Evolutionary conservation across 2,113 vertebrate genomes (phyloP).

Genomic region (Panthera uncia): DNA sequence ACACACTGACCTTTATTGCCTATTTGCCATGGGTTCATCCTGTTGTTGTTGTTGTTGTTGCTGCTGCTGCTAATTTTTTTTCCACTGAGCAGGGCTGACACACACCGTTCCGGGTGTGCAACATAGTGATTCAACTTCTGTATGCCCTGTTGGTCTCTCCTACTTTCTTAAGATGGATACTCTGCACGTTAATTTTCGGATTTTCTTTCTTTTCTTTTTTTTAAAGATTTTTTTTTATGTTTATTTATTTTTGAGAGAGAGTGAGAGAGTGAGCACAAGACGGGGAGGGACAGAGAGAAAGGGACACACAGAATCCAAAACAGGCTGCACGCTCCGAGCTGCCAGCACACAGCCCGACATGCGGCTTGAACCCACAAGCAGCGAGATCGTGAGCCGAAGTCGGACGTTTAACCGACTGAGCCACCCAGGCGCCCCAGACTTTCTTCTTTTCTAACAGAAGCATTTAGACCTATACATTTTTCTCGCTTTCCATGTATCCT

Average conservation of each 20-base stretch:
- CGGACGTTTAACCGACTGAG: too few relatives aligned
- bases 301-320: too few relatives aligned
- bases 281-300: too few relatives aligned
- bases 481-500: not conserved
- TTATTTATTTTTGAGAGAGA: too few relatives aligned
- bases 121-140: not conserved
- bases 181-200: not conserved
- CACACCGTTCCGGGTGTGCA: not conserved
- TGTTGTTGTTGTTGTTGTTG: not conserved
- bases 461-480: not conserved
- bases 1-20: not conserved
- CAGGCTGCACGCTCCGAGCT: too few relatives aligned
- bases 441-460: not conserved
- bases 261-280: too few relatives aligned
- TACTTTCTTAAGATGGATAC: not conserved
- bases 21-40: not conserved
- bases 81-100: not conserved
- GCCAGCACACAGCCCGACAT: too few relatives aligned
- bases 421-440: not conserved
- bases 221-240: too few relatives aligned
- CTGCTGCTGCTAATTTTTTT: not conserved
- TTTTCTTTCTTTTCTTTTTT: not conserved
- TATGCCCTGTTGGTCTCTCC: not conserved
- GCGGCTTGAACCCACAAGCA: too few relatives aligned
- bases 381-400: too few relatives aligned